These are phyloP conservation scores for Neodiprion fabricii DNA, from an alignment of 1,140 invertebrate genomes.

Conservation along the genomic window DNA sequence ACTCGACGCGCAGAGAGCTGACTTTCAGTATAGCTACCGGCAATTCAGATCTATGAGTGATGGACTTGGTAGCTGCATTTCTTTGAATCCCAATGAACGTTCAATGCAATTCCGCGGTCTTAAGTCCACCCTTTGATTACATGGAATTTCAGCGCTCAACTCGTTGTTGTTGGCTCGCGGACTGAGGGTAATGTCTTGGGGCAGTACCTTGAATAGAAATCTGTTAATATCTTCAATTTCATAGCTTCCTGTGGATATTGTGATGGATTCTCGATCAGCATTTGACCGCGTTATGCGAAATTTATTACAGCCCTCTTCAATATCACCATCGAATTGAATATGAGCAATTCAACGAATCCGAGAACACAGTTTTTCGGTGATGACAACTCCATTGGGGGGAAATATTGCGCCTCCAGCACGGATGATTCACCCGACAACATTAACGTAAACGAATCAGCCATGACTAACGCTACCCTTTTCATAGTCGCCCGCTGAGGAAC, in stretches of 20 bases:
- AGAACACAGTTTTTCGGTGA: constrained; percentile 33
- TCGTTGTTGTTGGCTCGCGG: constrained; percentile 26
- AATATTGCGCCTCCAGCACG: neutral
- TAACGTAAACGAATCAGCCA: constrained; percentile 16
- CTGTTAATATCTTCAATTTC: neutral
- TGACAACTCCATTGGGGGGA: neutral
- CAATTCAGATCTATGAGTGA: constrained; percentile 31
- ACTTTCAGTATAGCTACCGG: constrained; percentile 25
- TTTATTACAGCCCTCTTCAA: constrained; percentile 40
- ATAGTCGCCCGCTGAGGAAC: neutral
- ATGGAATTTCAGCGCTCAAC: constrained; percentile 17
- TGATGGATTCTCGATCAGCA: constrained; percentile 24
- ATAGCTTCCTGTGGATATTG: neutral
- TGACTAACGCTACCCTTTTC: neutral
- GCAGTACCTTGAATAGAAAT: too few species aligned
- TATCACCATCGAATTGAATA: constrained; percentile 50
- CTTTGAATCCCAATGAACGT: constrained; percentile 23
- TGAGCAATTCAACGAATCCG: constrained; percentile 22
- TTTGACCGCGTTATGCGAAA: constrained; percentile 36
- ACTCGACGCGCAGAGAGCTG: too few species aligned
- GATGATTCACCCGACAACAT: too few species aligned
- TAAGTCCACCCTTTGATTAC: constrained; percentile 27
- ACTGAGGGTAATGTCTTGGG: too few species aligned
- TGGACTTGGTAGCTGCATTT: constrained; percentile 29
- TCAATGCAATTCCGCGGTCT: constrained; percentile 21